Evolutionary conservation across 2,113 vertebrate genomes (phyloP).

Genomic region (Zapornia atra): DNA sequence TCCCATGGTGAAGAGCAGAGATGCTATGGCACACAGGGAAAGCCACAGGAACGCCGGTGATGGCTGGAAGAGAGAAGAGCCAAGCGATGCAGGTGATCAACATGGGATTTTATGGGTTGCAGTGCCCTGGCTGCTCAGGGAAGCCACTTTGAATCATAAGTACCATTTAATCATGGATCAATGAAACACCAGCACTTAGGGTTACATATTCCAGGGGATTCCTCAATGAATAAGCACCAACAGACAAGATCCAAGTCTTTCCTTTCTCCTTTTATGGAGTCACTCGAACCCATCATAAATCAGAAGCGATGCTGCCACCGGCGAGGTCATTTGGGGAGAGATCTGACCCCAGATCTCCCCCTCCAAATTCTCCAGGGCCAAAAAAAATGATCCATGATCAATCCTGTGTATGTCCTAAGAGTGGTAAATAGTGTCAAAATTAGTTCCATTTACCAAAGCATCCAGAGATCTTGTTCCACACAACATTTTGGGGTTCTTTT

Average conservation of each 20-base stretch:
- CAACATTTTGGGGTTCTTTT: not conserved
- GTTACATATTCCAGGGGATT: not conserved
- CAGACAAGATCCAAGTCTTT: not conserved
- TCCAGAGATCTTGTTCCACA: not conserved
- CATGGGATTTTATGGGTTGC: fast-evolving
- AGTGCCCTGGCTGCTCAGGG: not conserved
- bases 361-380: not conserved
- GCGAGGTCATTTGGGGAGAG: not conserved
- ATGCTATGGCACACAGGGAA: not conserved
- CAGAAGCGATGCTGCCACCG: not conserved
- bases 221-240: not conserved
- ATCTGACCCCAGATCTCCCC: not conserved
- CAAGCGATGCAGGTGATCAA: not conserved
- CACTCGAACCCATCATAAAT: not conserved
- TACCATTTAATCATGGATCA: fast-evolving
- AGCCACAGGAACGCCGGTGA: fast-evolving
- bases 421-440: not conserved
- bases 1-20: not conserved
- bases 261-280: not conserved
- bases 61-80: not conserved
- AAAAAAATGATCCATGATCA: not conserved
- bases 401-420: fast-evolving
- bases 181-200: not conserved
- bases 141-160: not conserved
- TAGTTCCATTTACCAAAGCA: not conserved